A percentile compares a stretch with the other conserved stretches of the same genome.
phyloP scores from a whole-genome alignment of 2,888 invertebrate genomes.

The Odontocolon sp. region DNA sequence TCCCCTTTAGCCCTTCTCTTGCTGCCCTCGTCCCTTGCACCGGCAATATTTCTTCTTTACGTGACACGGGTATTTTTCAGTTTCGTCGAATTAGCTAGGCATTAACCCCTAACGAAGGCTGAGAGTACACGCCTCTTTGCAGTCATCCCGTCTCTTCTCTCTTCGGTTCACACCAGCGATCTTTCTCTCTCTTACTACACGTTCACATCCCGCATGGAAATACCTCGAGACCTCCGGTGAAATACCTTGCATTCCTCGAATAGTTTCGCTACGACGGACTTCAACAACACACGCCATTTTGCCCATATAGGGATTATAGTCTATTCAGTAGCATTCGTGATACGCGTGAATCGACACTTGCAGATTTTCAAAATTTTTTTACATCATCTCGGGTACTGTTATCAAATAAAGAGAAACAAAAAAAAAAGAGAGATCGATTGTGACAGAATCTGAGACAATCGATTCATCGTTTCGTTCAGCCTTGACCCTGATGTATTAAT shows the following conservation, averaged over 20 bases:
- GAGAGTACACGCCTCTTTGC: slow-evolving; percentile 53
- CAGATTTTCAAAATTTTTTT: neutral
- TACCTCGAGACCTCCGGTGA: slow-evolving; percentile 49
- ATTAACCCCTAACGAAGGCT: slow-evolving; percentile 77
- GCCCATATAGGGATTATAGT: slow-evolving; percentile 47
- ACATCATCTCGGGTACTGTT: neutral
- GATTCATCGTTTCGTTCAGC: too few species aligned
- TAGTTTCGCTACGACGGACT: slow-evolving; percentile 29
- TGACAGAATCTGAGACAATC: too few species aligned
- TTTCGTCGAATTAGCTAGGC: slow-evolving; percentile 79
- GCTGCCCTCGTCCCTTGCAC: slow-evolving; percentile 43
- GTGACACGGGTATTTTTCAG: slow-evolving; percentile 78
- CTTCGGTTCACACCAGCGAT: neutral
- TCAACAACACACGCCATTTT: slow-evolving; percentile 7
- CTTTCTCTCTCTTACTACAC: slow-evolving; percentile 7
- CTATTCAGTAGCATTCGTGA: neutral
- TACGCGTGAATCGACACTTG: slow-evolving; percentile 12
- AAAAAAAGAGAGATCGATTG: too few species aligned
- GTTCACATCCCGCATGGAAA: slow-evolving; percentile 35
- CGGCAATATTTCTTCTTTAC: slow-evolving; percentile 72
- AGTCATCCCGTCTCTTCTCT: slow-evolving; percentile 15
- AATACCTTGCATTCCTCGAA: slow-evolving; percentile 53
- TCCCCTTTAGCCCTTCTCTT: slow-evolving; percentile 22
- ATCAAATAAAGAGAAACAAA: neutral
- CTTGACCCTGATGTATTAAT: neutral